A percentile compares a stretch with the other conserved stretches of the same genome.
phyloP scores from a whole-genome alignment of 2,797 vertebrate species.

The Epinephelus awoara region DNA sequence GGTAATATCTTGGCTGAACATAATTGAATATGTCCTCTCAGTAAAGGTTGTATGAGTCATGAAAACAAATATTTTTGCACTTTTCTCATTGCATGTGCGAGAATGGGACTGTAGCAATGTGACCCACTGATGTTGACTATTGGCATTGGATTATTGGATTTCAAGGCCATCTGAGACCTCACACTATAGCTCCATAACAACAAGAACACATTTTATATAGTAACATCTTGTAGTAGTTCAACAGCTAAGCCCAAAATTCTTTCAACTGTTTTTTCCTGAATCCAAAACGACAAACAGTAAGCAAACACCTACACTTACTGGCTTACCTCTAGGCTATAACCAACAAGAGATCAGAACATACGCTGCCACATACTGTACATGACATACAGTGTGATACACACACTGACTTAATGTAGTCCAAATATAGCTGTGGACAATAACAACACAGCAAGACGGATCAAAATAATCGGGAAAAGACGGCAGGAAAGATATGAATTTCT shows the following conservation, averaged over 20 bases:
- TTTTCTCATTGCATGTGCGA: not conserved
- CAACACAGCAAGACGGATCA: not conserved
- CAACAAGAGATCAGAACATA: slow-evolving; percentile 22
- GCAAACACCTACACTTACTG: slow-evolving; percentile 17
- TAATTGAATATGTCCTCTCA: slow-evolving; percentile 30
- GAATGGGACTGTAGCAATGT: not conserved
- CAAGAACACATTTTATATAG: not conserved
- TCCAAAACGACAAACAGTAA: not conserved
- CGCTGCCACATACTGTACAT: not conserved
- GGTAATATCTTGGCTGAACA: slow-evolving; percentile 16
- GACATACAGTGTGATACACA: not conserved
- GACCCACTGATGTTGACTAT: not conserved
- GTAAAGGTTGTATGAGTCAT: not conserved
- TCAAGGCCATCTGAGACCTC: slow-evolving; percentile 2
- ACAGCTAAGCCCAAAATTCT: slow-evolving; percentile 11
- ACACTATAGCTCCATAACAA: not conserved
- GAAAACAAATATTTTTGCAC: not conserved
- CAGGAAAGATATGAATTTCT: not conserved
- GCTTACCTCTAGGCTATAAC: slow-evolving; percentile 38
- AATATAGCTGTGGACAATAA: slow-evolving; percentile 46
- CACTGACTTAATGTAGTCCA: slow-evolving; percentile 27
- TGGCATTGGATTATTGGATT: not conserved
- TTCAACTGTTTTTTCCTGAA: not conserved
- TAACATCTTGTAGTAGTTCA: slow-evolving; percentile 3
- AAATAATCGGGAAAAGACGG: slow-evolving; percentile 15